Base-by-base conservation (phyloP, 1,140 invertebrate species). In the Elymnias hypermnestra region DNA sequence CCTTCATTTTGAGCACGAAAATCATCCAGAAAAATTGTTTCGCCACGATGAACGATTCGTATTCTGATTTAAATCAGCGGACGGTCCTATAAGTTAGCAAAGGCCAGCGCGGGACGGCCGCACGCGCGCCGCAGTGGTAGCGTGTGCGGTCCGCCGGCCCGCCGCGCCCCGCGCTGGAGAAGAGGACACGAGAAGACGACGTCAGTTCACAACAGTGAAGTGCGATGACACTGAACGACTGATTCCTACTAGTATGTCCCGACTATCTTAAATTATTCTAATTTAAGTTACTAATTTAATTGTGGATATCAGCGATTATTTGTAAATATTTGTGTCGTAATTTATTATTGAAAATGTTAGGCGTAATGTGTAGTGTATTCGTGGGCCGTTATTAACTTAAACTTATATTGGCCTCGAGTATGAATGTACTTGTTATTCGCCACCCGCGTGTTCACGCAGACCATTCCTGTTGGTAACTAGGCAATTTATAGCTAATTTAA, bases 361-460 rank as follows among this genome's bases (percentile, higher is more conserved):
- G 55, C 66, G 60, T 77, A 73, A 68, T 61, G 53, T 63, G 59
- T 69, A 59, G n/a, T n/a, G n/a, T n/a, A n/a, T 65, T 46, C 52
- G 45, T 57, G 53, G 70, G 68, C 66, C 68, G 59, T 58, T 71
- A 17, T 64, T 64, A 67, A 58, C 38, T 51, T 64, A 69, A 61
- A 39, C 45, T 64, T 63, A 53, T 50, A 59, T 48, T 56, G 74
- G 67, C 71, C 76, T 66, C 51, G 44, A 71, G 71, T 78, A n/a
- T n/a, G 69, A 70, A 77, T 71, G 78, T 72, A 85, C 61, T 82
- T 79, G 72, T 84, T 76, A 79, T 67, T 72, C 66, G 75, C 82
- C 82, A 85, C 82, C 82, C 70, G 77, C 75, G 82, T 85, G 82
- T 85, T 85, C 82, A 83, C 78, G 41, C 69, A 82, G 72, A 69